These are phyloP conservation scores for Actinemys pallida DNA, from an alignment of 2,113 vertebrate species.

Conservation along the genomic window DNA sequence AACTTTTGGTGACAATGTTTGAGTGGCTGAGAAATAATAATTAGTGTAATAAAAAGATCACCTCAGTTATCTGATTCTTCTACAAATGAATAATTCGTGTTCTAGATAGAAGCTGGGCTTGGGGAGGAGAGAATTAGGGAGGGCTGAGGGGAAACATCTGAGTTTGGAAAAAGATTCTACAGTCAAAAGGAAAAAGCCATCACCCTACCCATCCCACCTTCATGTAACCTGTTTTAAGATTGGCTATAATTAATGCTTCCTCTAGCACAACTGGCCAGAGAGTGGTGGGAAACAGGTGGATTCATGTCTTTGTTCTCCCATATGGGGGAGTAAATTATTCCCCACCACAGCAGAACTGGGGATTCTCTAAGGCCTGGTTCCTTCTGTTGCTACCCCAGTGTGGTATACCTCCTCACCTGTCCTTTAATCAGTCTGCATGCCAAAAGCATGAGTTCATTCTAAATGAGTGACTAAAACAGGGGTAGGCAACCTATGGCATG, in stretches of 20 bases:
- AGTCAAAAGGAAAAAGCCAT: not conserved
- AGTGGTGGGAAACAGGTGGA: not conserved
- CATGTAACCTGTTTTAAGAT: not conserved
- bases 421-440: slow-evolving; percentile 19
- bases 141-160: not conserved
- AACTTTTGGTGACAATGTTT: not conserved
- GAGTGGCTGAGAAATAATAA: not conserved
- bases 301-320: not conserved
- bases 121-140: not conserved
- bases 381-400: not conserved
- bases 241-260: rapidly evolving
- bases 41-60: not conserved
- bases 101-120: not conserved
- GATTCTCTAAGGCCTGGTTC: not conserved
- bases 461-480: slow-evolving; percentile 45
- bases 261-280: not conserved
- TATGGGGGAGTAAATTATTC: not conserved
- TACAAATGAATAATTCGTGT: not conserved
- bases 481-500: too few relatives aligned
- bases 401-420: slow-evolving; percentile 3
- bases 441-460: not conserved
- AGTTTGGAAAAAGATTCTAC: not conserved
- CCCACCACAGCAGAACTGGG: not conserved
- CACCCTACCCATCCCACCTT: not conserved
- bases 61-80: not conserved